These are phyloP conservation scores for Nasonovia ribisnigri DNA, from an alignment of 2,888 invertebrate genomes.

Conservation along the genomic window DNA sequence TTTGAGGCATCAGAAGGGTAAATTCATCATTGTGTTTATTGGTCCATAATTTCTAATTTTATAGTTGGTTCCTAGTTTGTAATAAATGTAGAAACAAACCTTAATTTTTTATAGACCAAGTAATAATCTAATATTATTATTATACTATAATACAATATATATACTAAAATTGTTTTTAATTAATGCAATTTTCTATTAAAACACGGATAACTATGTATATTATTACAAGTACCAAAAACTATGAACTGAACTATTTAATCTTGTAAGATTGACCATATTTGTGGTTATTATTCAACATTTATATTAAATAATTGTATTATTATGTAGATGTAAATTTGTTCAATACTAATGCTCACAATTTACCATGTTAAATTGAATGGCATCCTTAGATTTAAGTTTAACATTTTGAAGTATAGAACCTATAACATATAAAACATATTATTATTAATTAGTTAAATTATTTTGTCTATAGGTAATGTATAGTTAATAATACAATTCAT, in stretches of 20 bases:
- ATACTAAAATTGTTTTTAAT: background rate
- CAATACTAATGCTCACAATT: background rate
- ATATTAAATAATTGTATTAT: background rate
- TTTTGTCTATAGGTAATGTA: background rate
- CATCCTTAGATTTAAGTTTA: conserved; percentile 18
- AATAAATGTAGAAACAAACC: background rate
- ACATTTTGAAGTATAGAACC: conserved; percentile 37
- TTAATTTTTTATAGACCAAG: background rate
- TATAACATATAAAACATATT: background rate
- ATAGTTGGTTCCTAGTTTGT: background rate
- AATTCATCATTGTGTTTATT: background rate
- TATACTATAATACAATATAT: background rate
- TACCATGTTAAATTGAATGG: conserved; percentile 20
- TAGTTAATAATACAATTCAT: background rate
- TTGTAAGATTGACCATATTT: background rate
- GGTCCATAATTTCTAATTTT: background rate
- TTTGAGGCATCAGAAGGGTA: background rate
- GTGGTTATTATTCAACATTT: background rate
- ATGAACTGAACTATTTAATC: background rate
- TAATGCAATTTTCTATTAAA: background rate
- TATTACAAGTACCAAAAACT: background rate
- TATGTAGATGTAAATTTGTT: background rate
- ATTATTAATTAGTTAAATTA: background rate
- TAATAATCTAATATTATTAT: background rate
- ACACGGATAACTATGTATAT: background rate